phyloP scores from a whole-genome alignment of 2,113 vertebrate genomes.

The Hemibagrus wyckioides region DNA sequence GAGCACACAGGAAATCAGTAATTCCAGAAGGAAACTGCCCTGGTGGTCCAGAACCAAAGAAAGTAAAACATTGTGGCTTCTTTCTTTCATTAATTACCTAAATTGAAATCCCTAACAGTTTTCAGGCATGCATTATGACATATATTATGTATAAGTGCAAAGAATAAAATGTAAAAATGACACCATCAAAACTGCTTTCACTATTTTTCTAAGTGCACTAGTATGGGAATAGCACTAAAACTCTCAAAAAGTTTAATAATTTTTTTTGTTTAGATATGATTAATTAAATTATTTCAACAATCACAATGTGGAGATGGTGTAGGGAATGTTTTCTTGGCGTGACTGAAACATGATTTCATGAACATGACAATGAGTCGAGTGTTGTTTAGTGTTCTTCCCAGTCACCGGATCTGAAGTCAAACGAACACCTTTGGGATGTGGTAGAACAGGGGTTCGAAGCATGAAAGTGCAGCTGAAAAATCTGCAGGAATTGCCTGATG shows the following conservation, averaged over 20 bases:
- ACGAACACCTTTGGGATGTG: background rate
- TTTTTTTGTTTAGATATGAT: background rate
- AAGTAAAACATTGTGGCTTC: background rate
- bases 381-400: background rate
- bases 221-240: background rate
- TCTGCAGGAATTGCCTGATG: background rate
- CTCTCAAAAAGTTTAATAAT: background rate
- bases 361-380: background rate
- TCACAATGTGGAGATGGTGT: too few relatives aligned
- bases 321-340: too few relatives aligned
- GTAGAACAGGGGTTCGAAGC: background rate
- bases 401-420: background rate
- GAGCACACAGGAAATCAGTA: background rate
- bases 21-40: background rate
- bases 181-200: background rate
- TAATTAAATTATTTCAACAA: background rate
- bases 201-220: background rate
- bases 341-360: background rate
- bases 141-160: background rate
- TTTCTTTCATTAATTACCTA: background rate
- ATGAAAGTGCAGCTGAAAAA: background rate
- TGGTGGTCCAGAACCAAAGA: background rate
- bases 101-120: background rate
- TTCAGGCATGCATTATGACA: background rate
- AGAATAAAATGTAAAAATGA: background rate